Conservation (phyloP, 1,140 invertebrate species). For the Cherax quadricarinatus region DNA sequence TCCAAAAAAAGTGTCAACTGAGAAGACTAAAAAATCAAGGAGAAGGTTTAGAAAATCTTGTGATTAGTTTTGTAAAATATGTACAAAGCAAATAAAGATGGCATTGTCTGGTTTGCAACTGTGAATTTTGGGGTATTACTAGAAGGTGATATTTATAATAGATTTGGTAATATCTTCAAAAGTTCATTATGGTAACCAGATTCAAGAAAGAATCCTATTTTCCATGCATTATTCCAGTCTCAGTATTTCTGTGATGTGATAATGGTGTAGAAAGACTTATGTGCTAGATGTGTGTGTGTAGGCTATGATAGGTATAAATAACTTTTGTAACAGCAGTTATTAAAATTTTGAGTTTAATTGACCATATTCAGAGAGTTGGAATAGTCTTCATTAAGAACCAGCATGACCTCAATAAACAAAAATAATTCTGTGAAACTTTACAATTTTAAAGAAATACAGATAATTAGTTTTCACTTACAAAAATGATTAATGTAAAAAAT, state of each 20-base stretch:
- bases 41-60: background rate
- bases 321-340: background rate
- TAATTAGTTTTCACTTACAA: no score
- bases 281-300: background rate
- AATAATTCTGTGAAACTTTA: no score
- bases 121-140: background rate
- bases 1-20: background rate
- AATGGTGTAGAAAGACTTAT: background rate
- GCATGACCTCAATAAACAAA: no score
- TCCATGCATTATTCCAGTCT: background rate
- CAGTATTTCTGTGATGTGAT: slow-evolving; percentile 5
- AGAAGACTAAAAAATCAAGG: background rate
- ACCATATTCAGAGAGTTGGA: background rate
- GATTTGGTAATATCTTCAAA: background rate
- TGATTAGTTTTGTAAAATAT: background rate
- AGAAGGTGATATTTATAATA: background rate
- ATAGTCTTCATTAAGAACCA: background rate
- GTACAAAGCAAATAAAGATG: slow-evolving; percentile 7
- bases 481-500: no score
- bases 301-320: background rate
- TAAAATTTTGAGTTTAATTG: background rate
- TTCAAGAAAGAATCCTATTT: background rate
- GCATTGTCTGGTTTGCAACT: background rate
- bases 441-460: no score
- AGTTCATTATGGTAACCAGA: background rate